Conservation (phyloP, 2,888 invertebrate genomes). For the Apodemia mormo region DNA sequence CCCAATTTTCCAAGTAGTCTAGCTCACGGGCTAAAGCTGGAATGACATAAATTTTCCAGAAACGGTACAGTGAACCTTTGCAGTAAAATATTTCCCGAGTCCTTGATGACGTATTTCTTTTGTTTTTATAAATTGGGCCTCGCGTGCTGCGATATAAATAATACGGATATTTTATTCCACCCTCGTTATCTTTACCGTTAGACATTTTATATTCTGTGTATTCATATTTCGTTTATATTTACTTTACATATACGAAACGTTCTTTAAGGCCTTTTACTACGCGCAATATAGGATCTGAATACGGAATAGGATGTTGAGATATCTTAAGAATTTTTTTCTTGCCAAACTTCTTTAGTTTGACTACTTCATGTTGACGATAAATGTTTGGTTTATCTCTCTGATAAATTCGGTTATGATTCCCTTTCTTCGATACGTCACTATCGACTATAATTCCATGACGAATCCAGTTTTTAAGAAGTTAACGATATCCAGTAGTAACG, state of each 20-base stretch:
- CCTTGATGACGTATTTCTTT: slow-evolving; percentile 5
- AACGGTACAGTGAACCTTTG: background rate
- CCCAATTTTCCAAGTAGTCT: background rate
- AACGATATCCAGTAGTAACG: too few relatives aligned
- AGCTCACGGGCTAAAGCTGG: background rate
- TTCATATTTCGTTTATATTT: slow-evolving; percentile 9
- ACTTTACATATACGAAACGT: background rate
- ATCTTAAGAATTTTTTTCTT: too few relatives aligned
- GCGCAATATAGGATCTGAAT: slow-evolving; percentile 4
- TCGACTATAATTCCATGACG: too few relatives aligned
- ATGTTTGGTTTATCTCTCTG: too few relatives aligned
- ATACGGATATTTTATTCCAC: slow-evolving; percentile 17
- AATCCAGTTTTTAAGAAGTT: too few relatives aligned
- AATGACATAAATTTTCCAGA: background rate
- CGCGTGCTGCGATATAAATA: background rate
- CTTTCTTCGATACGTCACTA: too few relatives aligned
- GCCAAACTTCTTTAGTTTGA: too few relatives aligned
- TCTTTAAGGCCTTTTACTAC: background rate
- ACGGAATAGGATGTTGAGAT: background rate
- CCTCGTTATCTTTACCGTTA: slow-evolving; percentile 6
- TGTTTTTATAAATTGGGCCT: slow-evolving; percentile 15
- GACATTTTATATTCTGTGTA: slow-evolving; percentile 8
- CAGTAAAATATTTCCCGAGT: background rate
- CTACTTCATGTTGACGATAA: too few relatives aligned
- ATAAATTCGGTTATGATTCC: too few relatives aligned